Percentiles rank a stretch among this genome's conserved stretches.
phyloP scores from a whole-genome alignment of 2,888 invertebrate genomes.

The Torymus aiolomorphi region DNA sequence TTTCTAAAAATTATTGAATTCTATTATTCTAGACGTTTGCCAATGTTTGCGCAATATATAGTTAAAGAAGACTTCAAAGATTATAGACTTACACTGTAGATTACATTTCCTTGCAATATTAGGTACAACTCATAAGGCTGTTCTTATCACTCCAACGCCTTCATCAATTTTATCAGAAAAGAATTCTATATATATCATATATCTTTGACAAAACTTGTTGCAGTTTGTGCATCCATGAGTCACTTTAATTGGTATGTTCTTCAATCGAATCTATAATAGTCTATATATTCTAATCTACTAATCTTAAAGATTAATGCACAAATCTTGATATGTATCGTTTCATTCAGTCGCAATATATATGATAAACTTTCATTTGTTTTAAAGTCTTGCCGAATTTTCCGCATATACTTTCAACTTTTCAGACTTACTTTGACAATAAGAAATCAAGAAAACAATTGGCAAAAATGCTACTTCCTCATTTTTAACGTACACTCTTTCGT shows the following conservation, averaged over 20 bases:
- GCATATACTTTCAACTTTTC: constrained; percentile 52
- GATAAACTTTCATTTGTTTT: constrained; percentile 59
- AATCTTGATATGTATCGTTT: constrained; percentile 70
- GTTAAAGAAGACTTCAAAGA: not conserved
- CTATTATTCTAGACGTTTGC: too few species aligned
- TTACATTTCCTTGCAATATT: constrained; percentile 11
- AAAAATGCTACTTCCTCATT: not conserved
- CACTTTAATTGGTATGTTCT: constrained; percentile 46
- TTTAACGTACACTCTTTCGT: not conserved
- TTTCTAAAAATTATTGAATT: too few species aligned
- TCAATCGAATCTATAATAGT: constrained; percentile 42
- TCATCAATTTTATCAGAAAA: too few species aligned
- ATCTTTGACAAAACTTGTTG: not conserved
- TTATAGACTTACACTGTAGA: not conserved
- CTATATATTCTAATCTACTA: constrained; percentile 24
- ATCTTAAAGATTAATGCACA: constrained; percentile 61
- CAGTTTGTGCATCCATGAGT: constrained; percentile 3
- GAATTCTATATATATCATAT: constrained; percentile 10
- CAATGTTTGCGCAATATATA: not conserved
- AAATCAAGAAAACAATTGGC: not conserved
- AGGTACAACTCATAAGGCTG: not conserved
- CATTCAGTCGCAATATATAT: constrained; percentile 67
- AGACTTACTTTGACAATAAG: constrained; percentile 26
- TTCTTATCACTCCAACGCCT: not conserved
- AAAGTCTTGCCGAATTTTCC: constrained; percentile 17